These are phyloP conservation scores for Drosophila auraria DNA, from an alignment of 1,140 invertebrate genomes.

Conservation along the genomic window DNA sequence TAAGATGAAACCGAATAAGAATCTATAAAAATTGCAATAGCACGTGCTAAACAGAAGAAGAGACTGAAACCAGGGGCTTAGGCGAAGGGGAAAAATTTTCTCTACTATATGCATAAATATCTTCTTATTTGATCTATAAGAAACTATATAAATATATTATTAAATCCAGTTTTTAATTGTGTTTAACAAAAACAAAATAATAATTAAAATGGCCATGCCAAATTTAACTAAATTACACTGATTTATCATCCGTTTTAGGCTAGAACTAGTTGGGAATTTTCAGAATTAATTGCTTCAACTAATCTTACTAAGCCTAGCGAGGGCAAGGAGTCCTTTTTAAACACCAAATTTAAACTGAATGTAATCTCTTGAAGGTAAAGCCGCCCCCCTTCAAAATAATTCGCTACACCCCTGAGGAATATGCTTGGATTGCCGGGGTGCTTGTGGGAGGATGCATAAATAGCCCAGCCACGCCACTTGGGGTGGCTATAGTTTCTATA, in stretches of 20 bases:
- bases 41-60: background rate
- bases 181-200: background rate
- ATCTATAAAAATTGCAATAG: slow-evolving; percentile 8
- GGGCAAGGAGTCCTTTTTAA: background rate
- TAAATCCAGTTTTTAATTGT: too few species aligned
- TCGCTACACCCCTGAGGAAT: slow-evolving; percentile 4
- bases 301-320: too few species aligned
- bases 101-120: background rate
- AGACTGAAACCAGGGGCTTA: background rate
- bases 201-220: too few species aligned
- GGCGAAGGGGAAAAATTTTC: background rate
- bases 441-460: slow-evolving; percentile 61
- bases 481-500: slow-evolving; percentile 52
- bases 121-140: too few species aligned
- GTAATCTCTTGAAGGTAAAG: background rate
- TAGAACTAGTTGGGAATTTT: background rate
- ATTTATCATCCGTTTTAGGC: background rate
- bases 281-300: background rate
- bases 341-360: background rate
- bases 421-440: slow-evolving; percentile 6
- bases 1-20: background rate
- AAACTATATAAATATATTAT: background rate
- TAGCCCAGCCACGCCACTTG: slow-evolving; percentile 39
- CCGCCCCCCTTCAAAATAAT: background rate
- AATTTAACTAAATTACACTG: too few species aligned